Base-by-base conservation (phyloP, 1,140 invertebrate species). In the Listronotus oregonensis region DNA sequence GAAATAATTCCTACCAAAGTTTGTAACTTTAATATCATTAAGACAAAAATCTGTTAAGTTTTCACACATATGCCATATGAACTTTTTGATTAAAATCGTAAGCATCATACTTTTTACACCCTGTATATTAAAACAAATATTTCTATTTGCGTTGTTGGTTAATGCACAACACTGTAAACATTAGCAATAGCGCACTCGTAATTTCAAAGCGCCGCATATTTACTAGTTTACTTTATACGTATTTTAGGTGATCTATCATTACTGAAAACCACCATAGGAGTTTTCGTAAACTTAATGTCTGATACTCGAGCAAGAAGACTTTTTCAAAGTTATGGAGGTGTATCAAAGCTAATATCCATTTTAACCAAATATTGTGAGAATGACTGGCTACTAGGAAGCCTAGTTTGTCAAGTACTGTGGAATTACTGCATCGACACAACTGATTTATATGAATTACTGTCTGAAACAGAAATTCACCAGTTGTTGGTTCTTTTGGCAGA, bases 251-350 rank as follows among this genome's bases (percentile, higher is more conserved):
- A 85, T 67, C 73, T 80, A 60, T 85, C 85, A 52, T 72, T 89
- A 3, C 78, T 88, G 4, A 85, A 82, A 72, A 85, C 85, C 8
- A 84, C 86, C 9, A 82, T 84, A 68, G 88, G 88, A 14, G 86
- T 89, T n/a, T 82, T 89, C 15, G 86, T 89, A 43, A 89, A 89
- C 76, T 80, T 89, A 56, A 87, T 89, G 85, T 82, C 84, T 15
- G 86, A 89, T 70, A 82, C 82, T 67, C 84, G 84, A 57, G 84
- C 83, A 18, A 74, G 85, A 72, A 67, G 69, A 17, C 70, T 82
- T 21, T 81, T 88, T 40, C 83, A 83, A 66, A 76, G 79, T 57
- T 65, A 68, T 8, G 70, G 69, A 57, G 79, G 79, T 10, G 70
- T 80, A 6, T 66, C 55, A 67, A 87, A 86, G 68, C 73, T 88